A percentile compares a stretch with the other conserved stretches of the same genome.
phyloP scores from a whole-genome alignment of 2,113 vertebrate species.

The Morone chrysops region DNA sequence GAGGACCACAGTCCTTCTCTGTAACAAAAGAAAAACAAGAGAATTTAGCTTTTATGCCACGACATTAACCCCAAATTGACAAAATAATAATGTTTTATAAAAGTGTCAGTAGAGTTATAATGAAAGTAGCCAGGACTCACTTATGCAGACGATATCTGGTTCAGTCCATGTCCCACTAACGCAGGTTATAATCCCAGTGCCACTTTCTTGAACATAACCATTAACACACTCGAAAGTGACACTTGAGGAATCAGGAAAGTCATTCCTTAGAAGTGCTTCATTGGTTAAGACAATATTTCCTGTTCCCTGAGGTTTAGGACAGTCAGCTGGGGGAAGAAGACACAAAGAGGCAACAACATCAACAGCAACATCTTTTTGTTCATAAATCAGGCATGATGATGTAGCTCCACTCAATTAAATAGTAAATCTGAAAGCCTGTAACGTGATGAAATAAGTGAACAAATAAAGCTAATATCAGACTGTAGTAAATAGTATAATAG shows the following conservation, averaged over 20 bases:
- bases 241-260: slow-evolving; percentile 4
- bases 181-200: slow-evolving; percentile 58
- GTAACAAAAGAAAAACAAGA: slow-evolving; percentile 24
- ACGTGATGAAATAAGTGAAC: not conserved
- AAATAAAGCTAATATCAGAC: not conserved
- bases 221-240: slow-evolving; percentile 54
- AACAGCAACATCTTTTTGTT: not conserved
- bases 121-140: slow-evolving; percentile 51
- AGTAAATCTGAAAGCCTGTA: not conserved
- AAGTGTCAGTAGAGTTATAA: no score
- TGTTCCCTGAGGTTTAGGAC: slow-evolving; percentile 16
- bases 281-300: not conserved
- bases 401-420: not conserved
- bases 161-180: slow-evolving; percentile 36
- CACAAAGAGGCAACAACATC: not conserved
- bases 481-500: no score
- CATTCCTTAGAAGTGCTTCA: slow-evolving; percentile 50
- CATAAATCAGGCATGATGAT: not conserved
- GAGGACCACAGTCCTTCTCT: slow-evolving; percentile 77
- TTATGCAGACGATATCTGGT: slow-evolving; percentile 68
- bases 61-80: not conserved
- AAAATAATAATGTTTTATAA: not conserved
- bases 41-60: not conserved
- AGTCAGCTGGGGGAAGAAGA: slow-evolving; percentile 60
- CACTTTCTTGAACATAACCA: slow-evolving; percentile 36